Evolutionary conservation across 2,888 invertebrate species (phyloP).

Genomic region (Eustalomyia histrio): DNA sequence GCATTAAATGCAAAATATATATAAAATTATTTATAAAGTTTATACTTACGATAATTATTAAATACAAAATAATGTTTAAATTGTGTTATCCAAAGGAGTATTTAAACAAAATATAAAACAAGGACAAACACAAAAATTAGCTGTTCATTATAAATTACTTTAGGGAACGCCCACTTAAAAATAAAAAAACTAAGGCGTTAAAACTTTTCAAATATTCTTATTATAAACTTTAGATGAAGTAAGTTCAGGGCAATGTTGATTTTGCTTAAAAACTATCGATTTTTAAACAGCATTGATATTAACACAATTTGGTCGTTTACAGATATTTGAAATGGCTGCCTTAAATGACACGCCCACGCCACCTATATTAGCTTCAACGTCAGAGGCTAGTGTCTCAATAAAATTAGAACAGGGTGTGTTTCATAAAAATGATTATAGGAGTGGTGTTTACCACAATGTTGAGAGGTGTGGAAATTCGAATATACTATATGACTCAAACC

Average conservation of each 20-base stretch:
- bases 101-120: neutral
- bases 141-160: neutral
- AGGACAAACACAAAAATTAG: neutral
- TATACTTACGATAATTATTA: no score
- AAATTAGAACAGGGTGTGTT: slow-evolving; percentile 64
- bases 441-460: slow-evolving; percentile 19
- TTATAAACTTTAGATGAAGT: slow-evolving; percentile 38
- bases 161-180: slow-evolving; percentile 66
- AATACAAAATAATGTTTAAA: neutral
- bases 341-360: slow-evolving; percentile 67
- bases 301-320: slow-evolving; percentile 35
- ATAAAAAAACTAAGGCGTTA: slow-evolving; percentile 56
- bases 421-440: slow-evolving; percentile 51
- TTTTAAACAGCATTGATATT: neutral
- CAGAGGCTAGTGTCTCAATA: slow-evolving; percentile 52
- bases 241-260: slow-evolving; percentile 5
- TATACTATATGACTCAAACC: slow-evolving; percentile 26
- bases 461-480: neutral
- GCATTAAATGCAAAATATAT: neutral
- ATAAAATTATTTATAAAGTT: neutral
- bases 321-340: slow-evolving; percentile 63
- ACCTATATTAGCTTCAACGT: slow-evolving; percentile 36
- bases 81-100: neutral
- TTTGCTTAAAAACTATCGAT: neutral
- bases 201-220: slow-evolving; percentile 21